These are phyloP conservation scores for Oxycera nigricornis DNA, from an alignment of 2,888 invertebrate genomes.

Conservation along the genomic window DNA sequence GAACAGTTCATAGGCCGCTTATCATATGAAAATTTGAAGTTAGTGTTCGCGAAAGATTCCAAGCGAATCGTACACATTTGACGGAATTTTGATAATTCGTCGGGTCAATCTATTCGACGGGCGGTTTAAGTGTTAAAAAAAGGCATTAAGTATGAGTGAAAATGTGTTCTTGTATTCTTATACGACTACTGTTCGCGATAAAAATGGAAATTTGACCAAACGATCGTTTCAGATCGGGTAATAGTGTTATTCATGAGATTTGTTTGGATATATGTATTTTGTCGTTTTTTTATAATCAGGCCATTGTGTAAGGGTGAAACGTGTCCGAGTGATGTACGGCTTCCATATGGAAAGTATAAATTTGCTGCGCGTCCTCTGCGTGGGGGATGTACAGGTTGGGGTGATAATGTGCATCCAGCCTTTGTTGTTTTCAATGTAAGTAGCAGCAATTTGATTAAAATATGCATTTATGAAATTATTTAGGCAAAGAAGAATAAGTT, in stretches of 20 bases:
- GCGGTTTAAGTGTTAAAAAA: not conserved
- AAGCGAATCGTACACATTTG: not conserved
- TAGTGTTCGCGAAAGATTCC: not conserved
- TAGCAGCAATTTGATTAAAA: too few relatives aligned
- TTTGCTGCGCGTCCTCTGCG: conserved; percentile 42
- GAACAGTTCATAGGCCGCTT: conserved; percentile 20
- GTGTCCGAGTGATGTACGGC: conserved; percentile 26
- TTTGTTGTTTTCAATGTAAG: conserved; percentile 45
- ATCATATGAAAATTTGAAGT: not conserved
- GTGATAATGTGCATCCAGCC: conserved; percentile 45
- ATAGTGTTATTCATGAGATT: not conserved
- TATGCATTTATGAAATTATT: not conserved
- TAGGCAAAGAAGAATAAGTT: not conserved
- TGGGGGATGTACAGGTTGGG: conserved; percentile 48
- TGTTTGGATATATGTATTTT: too few relatives aligned
- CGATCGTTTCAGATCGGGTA: conserved; percentile 39
- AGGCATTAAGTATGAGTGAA: not conserved
- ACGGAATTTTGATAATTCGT: not conserved
- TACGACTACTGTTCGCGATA: conserved; percentile 28
- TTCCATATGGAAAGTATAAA: conserved; percentile 43
- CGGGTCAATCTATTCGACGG: not conserved
- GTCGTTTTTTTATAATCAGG: too few relatives aligned
- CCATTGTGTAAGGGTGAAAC: conserved; percentile 30
- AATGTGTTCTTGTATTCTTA: conserved; percentile 23
- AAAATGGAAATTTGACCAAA: conserved; percentile 20